Evolutionary conservation across 2,888 invertebrate species (phyloP).

Genomic region (Tiliacea citrago): DNA sequence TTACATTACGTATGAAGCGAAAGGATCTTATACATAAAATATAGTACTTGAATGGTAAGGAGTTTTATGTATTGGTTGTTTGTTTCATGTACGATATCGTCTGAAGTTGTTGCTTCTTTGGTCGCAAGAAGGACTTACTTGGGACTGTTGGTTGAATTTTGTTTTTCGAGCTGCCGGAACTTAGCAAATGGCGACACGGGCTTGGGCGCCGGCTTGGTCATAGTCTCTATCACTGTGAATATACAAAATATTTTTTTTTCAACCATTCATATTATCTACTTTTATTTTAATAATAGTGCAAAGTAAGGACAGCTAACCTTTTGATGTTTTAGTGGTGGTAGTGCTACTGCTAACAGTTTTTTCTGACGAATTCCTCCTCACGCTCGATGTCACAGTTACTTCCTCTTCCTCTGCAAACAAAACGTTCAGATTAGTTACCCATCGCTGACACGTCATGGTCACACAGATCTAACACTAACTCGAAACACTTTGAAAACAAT

Average conservation of each 20-base stretch:
- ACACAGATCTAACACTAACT: conserved; percentile 70
- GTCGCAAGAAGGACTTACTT: conserved; percentile 91
- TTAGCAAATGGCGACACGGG: conserved; percentile 97
- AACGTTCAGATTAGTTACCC: conserved; percentile 34
- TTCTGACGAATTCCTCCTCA: conserved; percentile 88
- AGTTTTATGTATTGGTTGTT: conserved; percentile 37
- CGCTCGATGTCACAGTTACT: conserved; percentile 87
- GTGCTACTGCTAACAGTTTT: conserved; percentile 91
- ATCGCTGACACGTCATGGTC: not conserved
- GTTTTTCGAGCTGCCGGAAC: conserved; percentile 97
- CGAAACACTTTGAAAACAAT: conserved; percentile 81
- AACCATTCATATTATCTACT: not conserved
- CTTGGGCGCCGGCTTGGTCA: conserved; percentile 89
- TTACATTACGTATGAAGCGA: conserved; percentile 79
- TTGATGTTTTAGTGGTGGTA: conserved; percentile 91
- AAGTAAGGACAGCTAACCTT: conserved; percentile 81
- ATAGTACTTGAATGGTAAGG: conserved; percentile 63
- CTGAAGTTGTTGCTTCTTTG: conserved; percentile 33
- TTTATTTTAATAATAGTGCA: not conserved
- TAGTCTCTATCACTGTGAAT: conserved; percentile 90
- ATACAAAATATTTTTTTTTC: not conserved
- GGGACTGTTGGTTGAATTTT: conserved; percentile 94
- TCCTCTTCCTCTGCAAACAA: conserved; percentile 85
- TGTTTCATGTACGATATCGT: conserved; percentile 36
- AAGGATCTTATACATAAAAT: conserved; percentile 75